Evolutionary conservation across 2,113 vertebrate species (phyloP).

Genomic region (Pterophyllum scalare): DNA sequence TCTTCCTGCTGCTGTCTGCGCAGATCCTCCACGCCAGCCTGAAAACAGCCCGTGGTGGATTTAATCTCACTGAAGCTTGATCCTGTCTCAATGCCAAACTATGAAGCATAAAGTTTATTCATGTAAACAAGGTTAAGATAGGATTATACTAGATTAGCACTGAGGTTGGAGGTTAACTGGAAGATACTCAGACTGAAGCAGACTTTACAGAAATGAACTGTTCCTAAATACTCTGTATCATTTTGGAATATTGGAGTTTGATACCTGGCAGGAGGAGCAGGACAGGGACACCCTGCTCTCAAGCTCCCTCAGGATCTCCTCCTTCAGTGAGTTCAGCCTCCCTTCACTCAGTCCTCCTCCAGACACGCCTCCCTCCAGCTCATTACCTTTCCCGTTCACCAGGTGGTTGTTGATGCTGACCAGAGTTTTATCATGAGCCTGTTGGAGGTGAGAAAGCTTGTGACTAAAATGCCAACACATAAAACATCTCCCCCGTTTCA

Average conservation of each 20-base stretch:
- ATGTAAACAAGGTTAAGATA: background rate
- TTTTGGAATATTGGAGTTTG: background rate
- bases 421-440: constrained; percentile 86
- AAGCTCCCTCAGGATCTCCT: constrained; percentile 84
- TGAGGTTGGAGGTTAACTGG: background rate
- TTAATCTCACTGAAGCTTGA: background rate
- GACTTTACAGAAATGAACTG: no score
- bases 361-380: constrained; percentile 43
- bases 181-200: background rate
- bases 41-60: background rate
- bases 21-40: constrained; percentile 84
- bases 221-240: background rate
- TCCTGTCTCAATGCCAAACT: no score
- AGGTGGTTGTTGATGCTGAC: constrained; percentile 85
- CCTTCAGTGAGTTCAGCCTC: constrained; percentile 56
- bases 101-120: background rate
- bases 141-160: background rate
- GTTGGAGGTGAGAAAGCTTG: background rate
- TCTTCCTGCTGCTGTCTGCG: constrained; percentile 85
- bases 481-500: background rate
- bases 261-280: constrained; percentile 86
- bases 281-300: constrained; percentile 86
- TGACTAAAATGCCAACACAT: rapidly evolving
- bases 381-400: constrained; percentile 73
- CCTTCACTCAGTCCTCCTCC: constrained; percentile 51